These are phyloP conservation scores for Bombyx mori DNA, from an alignment of 1,140 invertebrate species.

Conservation along the genomic window DNA sequence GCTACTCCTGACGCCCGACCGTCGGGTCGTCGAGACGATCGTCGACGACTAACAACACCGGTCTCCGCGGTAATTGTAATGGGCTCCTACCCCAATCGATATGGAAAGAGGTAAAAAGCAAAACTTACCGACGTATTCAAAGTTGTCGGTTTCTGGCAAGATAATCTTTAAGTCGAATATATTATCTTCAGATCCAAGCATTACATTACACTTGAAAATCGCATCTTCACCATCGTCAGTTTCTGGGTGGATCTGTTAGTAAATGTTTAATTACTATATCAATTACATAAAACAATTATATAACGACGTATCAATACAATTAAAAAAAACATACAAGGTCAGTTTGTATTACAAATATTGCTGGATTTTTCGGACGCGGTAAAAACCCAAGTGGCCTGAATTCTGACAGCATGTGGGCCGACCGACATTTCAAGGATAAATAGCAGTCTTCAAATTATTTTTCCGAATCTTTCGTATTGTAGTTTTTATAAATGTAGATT, in stretches of 20 bases:
- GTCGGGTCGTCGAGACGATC: too few relatives aligned
- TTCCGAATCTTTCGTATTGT: neutral
- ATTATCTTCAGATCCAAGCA: neutral
- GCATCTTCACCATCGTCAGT: neutral
- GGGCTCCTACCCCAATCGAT: too few relatives aligned
- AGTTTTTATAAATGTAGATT: neutral
- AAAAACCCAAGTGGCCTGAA: too few relatives aligned
- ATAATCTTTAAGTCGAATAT: constrained; percentile 8
- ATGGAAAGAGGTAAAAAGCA: too few relatives aligned
- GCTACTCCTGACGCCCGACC: too few relatives aligned
- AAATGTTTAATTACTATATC: too few relatives aligned
- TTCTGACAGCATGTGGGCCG: too few relatives aligned
- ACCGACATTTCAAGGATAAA: neutral
- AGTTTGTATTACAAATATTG: neutral
- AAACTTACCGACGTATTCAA: constrained; percentile 19
- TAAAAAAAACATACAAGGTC: neutral
- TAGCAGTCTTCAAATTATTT: neutral
- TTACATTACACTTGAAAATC: neutral
- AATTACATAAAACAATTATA: too few relatives aligned
- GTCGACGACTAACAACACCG: too few relatives aligned
- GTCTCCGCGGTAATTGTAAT: too few relatives aligned
- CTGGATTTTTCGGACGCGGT: too few relatives aligned
- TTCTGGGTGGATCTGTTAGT: neutral
- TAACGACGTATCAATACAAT: neutral
- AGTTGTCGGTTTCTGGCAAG: constrained; percentile 20